phyloP scores from a whole-genome alignment of 53 echinoderm and acorn worm genomes.

The Paracentrotus lividus region DNA sequence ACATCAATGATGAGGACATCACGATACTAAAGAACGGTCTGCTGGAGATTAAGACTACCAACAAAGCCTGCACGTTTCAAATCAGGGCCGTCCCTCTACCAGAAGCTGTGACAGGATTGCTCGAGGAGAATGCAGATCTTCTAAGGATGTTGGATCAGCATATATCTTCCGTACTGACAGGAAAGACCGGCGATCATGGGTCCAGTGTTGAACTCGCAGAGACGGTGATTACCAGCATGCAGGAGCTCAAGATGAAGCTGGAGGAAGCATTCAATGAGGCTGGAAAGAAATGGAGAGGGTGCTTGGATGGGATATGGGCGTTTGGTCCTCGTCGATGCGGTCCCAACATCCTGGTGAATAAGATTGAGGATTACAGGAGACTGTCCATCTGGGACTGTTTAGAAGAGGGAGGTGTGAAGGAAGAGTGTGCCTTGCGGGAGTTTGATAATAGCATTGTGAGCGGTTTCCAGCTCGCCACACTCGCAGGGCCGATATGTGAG shows the following conservation, averaged over 20 bases:
- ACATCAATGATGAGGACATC: conserved; percentile 81
- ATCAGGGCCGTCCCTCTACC: conserved; percentile 91
- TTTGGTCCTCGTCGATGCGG: conserved; percentile 96
- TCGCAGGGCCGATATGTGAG: conserved; percentile 95
- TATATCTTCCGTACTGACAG: conserved; percentile 72
- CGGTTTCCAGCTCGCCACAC: conserved; percentile 96
- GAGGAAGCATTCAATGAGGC: conserved; percentile 80
- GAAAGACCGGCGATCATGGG: conserved; percentile 71
- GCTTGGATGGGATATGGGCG: conserved; percentile 86
- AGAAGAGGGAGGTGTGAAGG: conserved; percentile 29
- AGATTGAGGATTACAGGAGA: conserved; percentile 82
- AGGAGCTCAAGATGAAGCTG: conserved; percentile 79
- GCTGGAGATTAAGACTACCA: conserved; percentile 85
- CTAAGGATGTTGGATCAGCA: conserved; percentile 85
- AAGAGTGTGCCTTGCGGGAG: conserved; percentile 59
- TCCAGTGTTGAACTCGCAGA: conserved; percentile 63
- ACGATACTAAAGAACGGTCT: conserved; percentile 85
- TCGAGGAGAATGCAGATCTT: conserved; percentile 87
- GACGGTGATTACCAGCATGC: conserved; percentile 70
- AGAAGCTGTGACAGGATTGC: conserved; percentile 79
- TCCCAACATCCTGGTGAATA: conserved; percentile 92
- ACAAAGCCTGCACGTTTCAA: conserved; percentile 81
- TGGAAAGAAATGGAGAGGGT: conserved; percentile 92
- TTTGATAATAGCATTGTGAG: conserved; percentile 95
- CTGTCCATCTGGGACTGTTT: conserved; percentile 89